These are phyloP conservation scores for Bicyclus anynana DNA, from an alignment of 1,140 invertebrate species.

Conservation along the genomic window DNA sequence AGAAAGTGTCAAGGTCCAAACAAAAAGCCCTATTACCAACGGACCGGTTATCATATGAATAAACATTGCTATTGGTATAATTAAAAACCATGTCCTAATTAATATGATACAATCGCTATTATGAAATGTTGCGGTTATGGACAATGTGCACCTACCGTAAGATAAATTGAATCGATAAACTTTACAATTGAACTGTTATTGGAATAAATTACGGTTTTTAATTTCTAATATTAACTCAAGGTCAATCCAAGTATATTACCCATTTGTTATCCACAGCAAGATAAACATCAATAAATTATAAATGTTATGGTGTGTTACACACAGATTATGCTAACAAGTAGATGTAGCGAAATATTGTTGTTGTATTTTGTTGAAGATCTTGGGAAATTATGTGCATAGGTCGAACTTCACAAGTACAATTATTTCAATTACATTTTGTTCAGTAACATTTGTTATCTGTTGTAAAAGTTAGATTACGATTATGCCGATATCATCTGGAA, in stretches of 20 bases:
- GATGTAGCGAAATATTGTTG: too few species aligned
- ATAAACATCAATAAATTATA: too few species aligned
- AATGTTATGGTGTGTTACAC: too few species aligned
- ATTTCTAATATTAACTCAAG: not conserved
- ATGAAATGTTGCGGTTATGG: constrained; percentile 45
- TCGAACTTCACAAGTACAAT: too few species aligned
- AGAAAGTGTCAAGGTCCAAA: constrained; percentile 31
- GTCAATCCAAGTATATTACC: not conserved
- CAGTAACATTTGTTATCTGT: too few species aligned
- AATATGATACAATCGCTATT: constrained; percentile 49
- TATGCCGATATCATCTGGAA: too few species aligned
- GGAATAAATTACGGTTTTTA: not conserved
- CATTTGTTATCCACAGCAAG: too few species aligned
- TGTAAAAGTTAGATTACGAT: too few species aligned
- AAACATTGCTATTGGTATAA: constrained; percentile 29
- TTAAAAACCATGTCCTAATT: constrained; percentile 53
- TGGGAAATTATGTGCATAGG: too few species aligned
- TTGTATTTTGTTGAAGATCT: too few species aligned
- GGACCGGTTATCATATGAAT: constrained; percentile 14
- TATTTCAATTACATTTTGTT: too few species aligned
- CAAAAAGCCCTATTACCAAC: constrained; percentile 28
- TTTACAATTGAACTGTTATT: not conserved
- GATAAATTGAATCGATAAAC: constrained; percentile 52
- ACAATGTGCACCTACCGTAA: constrained; percentile 23
- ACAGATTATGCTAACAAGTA: too few species aligned